Evolutionary conservation across 2,888 invertebrate species (phyloP).

Genomic region (Apamea monoglypha): DNA sequence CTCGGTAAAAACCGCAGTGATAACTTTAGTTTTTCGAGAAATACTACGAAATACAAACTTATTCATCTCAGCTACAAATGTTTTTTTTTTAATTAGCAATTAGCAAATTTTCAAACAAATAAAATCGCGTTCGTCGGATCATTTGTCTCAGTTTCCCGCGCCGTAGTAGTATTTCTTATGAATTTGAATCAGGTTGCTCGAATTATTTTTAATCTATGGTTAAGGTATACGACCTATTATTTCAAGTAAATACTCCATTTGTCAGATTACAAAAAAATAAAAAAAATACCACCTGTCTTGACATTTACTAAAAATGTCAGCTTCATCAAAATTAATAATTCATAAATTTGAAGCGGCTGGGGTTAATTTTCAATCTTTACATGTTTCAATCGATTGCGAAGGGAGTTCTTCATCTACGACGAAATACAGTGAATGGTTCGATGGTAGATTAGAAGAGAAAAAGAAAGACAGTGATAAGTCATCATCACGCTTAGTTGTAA

Average conservation of each 20-base stretch:
- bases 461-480: conserved; percentile 77
- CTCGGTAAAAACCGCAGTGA: neutral
- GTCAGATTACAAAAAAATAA: conserved; percentile 16
- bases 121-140: neutral
- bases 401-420: conserved; percentile 70
- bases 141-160: neutral
- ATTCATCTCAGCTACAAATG: too few species aligned
- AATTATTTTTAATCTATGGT: conserved; percentile 35
- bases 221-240: conserved; percentile 20
- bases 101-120: too few species aligned
- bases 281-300: conserved; percentile 44
- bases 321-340: conserved; percentile 82
- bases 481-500: conserved; percentile 83
- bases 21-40: neutral
- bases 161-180: neutral
- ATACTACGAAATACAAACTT: neutral
- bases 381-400: conserved; percentile 78
- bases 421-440: conserved; percentile 82
- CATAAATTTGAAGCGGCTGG: conserved; percentile 83
- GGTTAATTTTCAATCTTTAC: conserved; percentile 80
- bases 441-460: conserved; percentile 75
- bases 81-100: too few species aligned
- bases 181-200: neutral
- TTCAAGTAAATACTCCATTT: neutral
- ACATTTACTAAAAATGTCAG: conserved; percentile 81